These are phyloP conservation scores for Trisateles emortualis DNA, from an alignment of 2,888 invertebrate genomes.

Conservation along the genomic window DNA sequence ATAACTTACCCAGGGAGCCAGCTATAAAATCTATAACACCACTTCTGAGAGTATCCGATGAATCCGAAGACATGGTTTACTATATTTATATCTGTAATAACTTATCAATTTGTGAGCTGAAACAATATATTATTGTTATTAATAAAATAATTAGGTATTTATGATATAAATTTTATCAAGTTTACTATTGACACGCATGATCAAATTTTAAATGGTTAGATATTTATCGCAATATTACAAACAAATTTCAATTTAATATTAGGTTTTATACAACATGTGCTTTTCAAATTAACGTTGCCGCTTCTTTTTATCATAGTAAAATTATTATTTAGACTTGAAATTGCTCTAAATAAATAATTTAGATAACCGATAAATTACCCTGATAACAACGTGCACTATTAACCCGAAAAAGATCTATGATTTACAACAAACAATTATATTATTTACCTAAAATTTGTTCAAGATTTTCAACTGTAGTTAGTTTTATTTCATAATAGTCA, in stretches of 20 bases:
- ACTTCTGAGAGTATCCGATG: slow-evolving; percentile 83
- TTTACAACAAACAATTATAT: too few species aligned
- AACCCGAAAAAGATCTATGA: background rate
- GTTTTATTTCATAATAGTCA: background rate
- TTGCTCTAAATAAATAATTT: slow-evolving; percentile 5
- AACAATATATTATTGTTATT: too few species aligned
- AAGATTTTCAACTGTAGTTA: background rate
- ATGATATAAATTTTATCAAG: too few species aligned
- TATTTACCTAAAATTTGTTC: background rate
- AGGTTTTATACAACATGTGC: background rate
- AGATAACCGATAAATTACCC: background rate
- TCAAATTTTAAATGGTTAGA: too few species aligned
- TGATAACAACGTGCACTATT: slow-evolving; percentile 4
- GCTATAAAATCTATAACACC: slow-evolving; percentile 93
- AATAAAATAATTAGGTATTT: too few species aligned
- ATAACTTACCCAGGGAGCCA: slow-evolving; percentile 91
- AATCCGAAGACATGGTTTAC: slow-evolving; percentile 62
- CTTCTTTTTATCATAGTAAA: background rate
- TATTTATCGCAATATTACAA: background rate
- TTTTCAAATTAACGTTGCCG: background rate
- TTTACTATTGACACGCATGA: too few species aligned
- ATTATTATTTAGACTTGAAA: background rate
- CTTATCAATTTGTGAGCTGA: too few species aligned
- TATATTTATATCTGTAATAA: background rate
- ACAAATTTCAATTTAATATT: background rate